phyloP scores from a whole-genome alignment of 2,888 invertebrate genomes.

The Latrodectus elegans region DNA sequence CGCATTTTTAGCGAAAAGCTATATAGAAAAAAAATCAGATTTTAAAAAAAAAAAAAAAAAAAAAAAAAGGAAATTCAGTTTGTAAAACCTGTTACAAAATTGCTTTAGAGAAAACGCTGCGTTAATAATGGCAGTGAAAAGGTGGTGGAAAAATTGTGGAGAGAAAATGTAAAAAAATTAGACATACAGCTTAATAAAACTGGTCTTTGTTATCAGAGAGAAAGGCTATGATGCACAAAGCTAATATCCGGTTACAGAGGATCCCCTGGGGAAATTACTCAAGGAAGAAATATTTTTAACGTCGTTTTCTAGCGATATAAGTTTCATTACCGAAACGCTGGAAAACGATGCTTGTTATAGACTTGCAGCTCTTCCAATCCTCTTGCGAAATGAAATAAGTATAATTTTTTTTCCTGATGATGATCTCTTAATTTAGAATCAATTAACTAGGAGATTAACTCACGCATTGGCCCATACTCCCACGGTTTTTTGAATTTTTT shows the following conservation, averaged over 20 bases:
- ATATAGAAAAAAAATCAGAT: not conserved
- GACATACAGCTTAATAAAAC: slow-evolving; percentile 42
- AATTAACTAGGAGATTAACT: slow-evolving; percentile 41
- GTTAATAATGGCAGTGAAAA: not conserved
- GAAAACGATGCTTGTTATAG: slow-evolving; percentile 29
- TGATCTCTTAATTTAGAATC: slow-evolving; percentile 43
- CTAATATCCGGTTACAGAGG: slow-evolving; percentile 48
- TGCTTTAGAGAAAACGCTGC: slow-evolving; percentile 11
- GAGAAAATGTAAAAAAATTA: slow-evolving; percentile 15
- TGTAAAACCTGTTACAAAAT: slow-evolving; percentile 7
- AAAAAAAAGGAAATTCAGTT: not conserved
- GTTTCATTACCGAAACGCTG: slow-evolving; percentile 42
- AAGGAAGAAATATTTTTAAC: slow-evolving; percentile 63
- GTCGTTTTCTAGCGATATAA: slow-evolving; percentile 52
- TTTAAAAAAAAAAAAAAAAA: not conserved
- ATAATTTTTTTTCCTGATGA: slow-evolving; percentile 28
- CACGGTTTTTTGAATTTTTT: not conserved
- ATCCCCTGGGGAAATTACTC: slow-evolving; percentile 59
- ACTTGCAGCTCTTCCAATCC: slow-evolving; percentile 6
- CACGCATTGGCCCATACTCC: not conserved
- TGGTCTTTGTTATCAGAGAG: slow-evolving; percentile 10
- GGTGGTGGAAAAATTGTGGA: not conserved
- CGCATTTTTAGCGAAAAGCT: not conserved
- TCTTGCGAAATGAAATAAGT: slow-evolving; percentile 27
- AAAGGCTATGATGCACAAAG: slow-evolving; percentile 36